Conservation (phyloP, 1,140 invertebrate species). For the Zaprionus vittiger region DNA sequence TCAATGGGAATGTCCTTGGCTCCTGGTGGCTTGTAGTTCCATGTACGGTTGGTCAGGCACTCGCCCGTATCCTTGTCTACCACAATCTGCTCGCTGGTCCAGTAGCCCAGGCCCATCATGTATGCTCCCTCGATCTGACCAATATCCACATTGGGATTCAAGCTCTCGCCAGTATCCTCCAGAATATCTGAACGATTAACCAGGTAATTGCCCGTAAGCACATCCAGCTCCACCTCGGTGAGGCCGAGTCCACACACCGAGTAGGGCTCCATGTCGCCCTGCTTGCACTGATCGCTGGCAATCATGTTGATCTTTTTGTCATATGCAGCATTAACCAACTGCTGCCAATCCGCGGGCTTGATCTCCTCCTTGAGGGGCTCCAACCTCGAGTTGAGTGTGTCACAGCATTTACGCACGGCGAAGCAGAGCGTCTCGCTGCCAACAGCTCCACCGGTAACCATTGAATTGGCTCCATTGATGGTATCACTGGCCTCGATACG, state of each 20-base stretch:
- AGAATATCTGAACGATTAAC: slow-evolving; percentile 89
- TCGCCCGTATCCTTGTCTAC: slow-evolving; percentile 88
- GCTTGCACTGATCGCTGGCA: slow-evolving; percentile 86
- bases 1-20: slow-evolving; percentile 93
- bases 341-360: slow-evolving; percentile 87
- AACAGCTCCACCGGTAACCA: slow-evolving; percentile 89
- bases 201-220: slow-evolving; percentile 89
- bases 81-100: slow-evolving; percentile 89
- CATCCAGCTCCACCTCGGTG: slow-evolving; percentile 89
- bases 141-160: slow-evolving; percentile 91
- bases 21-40: slow-evolving; percentile 93
- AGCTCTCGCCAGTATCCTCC: slow-evolving; percentile 90
- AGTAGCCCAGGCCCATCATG: slow-evolving; percentile 93
- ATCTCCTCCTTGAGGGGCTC: slow-evolving; percentile 87
- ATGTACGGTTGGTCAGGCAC: slow-evolving; percentile 90
- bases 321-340: slow-evolving; percentile 87
- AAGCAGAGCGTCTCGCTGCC: slow-evolving; percentile 89
- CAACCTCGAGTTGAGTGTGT: slow-evolving; percentile 87
- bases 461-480: slow-evolving; percentile 88
- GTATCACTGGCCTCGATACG: slow-evolving; percentile 89
- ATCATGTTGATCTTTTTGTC: slow-evolving; percentile 87
- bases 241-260: slow-evolving; percentile 87
- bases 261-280: slow-evolving; percentile 80
- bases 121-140: slow-evolving; percentile 93
- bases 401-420: slow-evolving; percentile 89